phyloP scores from a whole-genome alignment of 2,797 vertebrate genomes.

The Remorina albescens region DNA sequence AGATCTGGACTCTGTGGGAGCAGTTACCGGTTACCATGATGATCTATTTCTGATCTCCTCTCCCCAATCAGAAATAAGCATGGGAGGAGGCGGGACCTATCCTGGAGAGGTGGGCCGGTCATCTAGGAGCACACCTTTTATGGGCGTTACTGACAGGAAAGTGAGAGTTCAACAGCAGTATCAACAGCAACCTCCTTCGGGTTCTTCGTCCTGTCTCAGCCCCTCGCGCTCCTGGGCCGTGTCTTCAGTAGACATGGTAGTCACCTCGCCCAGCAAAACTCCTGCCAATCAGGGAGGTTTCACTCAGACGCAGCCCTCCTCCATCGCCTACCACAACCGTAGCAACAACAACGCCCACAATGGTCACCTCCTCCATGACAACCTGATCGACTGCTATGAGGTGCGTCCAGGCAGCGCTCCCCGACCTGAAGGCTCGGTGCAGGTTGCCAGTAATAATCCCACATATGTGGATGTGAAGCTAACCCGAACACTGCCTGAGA shows the following conservation, averaged over 20 bases:
- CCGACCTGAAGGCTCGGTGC: conserved; percentile 85
- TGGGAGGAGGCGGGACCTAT: conserved; percentile 85
- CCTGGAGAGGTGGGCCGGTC: conserved; percentile 90
- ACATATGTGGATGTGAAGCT: conserved; percentile 93
- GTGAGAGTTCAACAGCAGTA: conserved; percentile 93
- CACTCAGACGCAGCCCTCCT: conserved; percentile 77
- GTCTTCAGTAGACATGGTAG: conserved; percentile 95
- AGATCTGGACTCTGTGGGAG: conserved; percentile 87
- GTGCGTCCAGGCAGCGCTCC: conserved; percentile 82
- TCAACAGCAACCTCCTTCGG: conserved; percentile 82
- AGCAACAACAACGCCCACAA: conserved; percentile 99
- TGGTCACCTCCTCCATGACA: conserved; percentile 91
- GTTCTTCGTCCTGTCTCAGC: conserved; percentile 70
- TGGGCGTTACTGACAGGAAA: conserved; percentile 96
- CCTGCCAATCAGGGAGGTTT: conserved; percentile 74
- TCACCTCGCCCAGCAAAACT: conserved; percentile 89
- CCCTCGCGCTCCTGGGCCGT: conserved; percentile 95
- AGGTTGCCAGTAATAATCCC: conserved; percentile 90
- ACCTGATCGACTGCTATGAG: conserved; percentile 83
- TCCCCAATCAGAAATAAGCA: conserved; percentile 83
- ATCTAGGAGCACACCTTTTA: conserved; percentile 94
- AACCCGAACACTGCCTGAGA: conserved; percentile 91
- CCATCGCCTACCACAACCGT: conserved; percentile 98
- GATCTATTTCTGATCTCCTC: conserved; percentile 91
- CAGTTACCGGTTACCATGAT: conserved; percentile 85